Evolutionary conservation across 2,888 invertebrate genomes (phyloP), one percentile per base, ranked within the genome.

Genomic region (Odontothrips loti): DNA sequence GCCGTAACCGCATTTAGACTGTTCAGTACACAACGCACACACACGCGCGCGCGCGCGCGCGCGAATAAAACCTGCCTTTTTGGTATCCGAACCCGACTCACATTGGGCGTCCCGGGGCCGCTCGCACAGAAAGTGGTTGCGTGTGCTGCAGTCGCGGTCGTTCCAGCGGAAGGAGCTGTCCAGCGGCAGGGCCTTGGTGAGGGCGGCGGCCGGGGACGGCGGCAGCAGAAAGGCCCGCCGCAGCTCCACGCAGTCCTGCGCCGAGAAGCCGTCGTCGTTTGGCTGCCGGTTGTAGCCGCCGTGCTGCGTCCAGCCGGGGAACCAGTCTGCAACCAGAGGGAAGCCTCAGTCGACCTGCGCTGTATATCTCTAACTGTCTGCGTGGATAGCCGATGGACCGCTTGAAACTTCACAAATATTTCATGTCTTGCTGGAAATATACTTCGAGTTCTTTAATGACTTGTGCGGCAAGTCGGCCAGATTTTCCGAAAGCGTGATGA

Each of bases 221-320:
- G 91, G 90, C 48, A 91, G 88, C 3, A 91, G 90, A 86, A 93
- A 94, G 83, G 90, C 89, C 79, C 92, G 88, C 12, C 95, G 88
- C 11, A 93, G 89, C 86, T 95, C 95, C 81, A 95, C 93, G 87
- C 95, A 95, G 87, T 95, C 94, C 86, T 95, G 94, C 9, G 92
- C 91, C 34, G 94, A 93, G 17, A 94, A 90, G 0, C 94, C 94
- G 85, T 95, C 95, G 86, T 95, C 95, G 86, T 94, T 95, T 0
- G 95, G 95, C 86, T 95, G 95, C 79, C 89, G 88, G 85, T 91
- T 91, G 85, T 90, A 91, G 83, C 91, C 88, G 79, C 91, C 91
- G 86, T 92, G 92, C 84, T 92, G 91, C 8, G 91, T 89, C 93
- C 94, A 95, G 0, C 95, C 95, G 8, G 93, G 92, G 86, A 95